Evolutionary conservation across 2,113 vertebrate genomes (phyloP).

Genomic region (Ophiodon elongatus): DNA sequence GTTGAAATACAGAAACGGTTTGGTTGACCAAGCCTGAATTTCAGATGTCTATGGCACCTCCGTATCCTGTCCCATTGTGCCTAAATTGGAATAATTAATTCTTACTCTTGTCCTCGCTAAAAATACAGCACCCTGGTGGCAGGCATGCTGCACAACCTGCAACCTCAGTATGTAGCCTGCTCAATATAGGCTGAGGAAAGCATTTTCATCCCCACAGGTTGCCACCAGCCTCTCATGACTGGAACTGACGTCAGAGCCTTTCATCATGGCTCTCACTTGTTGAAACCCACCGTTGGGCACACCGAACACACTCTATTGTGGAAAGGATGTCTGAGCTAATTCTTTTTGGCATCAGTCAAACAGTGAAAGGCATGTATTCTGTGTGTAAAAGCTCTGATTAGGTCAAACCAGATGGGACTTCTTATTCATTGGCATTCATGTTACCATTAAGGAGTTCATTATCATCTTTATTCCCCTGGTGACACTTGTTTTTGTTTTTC

Average conservation of each 20-base stretch:
- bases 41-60: constrained; percentile 18
- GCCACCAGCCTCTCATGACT: constrained; percentile 68
- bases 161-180: constrained; percentile 44
- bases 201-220: constrained; percentile 70
- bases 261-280: constrained; percentile 60
- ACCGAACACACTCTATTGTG: constrained; percentile 45
- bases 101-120: constrained; percentile 52
- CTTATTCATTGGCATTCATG: constrained; percentile 5
- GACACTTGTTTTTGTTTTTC: neutral
- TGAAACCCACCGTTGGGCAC: constrained; percentile 48
- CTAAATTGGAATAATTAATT: constrained; percentile 45
- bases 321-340: constrained; percentile 60
- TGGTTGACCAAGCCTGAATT: constrained; percentile 6
- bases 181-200: constrained; percentile 62
- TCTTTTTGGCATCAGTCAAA: constrained; percentile 54
- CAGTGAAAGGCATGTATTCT: constrained; percentile 53
- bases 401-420: constrained; percentile 24
- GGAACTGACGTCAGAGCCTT: constrained; percentile 63
- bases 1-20: constrained; percentile 7
- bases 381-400: constrained; percentile 45
- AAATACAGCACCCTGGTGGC: constrained; percentile 67
- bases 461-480: neutral
- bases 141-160: constrained; percentile 61
- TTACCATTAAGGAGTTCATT: neutral
- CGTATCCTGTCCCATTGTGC: constrained; percentile 35